phyloP scores from a whole-genome alignment of 2,113 vertebrate species.

The Natator depressus region DNA sequence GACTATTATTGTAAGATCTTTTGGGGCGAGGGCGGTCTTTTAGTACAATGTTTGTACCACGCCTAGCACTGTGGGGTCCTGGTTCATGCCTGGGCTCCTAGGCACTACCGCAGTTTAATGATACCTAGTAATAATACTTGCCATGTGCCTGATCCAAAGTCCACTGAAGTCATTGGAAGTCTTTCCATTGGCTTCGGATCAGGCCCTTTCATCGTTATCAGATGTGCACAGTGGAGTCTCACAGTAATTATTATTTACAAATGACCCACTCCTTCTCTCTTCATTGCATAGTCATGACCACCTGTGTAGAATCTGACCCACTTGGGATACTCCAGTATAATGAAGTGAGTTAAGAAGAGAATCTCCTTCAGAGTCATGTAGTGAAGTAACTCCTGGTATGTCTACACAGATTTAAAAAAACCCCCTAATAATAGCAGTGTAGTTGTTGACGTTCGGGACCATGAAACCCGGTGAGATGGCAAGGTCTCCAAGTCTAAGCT shows the following conservation, averaged over 20 bases:
- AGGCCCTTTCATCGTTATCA: neutral
- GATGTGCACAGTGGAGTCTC: neutral
- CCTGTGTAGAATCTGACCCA: neutral
- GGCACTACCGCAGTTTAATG: too few relatives aligned
- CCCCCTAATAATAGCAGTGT: too few relatives aligned
- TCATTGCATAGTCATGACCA: neutral
- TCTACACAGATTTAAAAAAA: too few relatives aligned
- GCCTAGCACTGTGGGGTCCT: too few relatives aligned
- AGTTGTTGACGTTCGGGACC: too few relatives aligned
- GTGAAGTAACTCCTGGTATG: neutral
- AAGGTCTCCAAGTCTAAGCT: too few relatives aligned
- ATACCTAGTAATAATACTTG: too few relatives aligned
- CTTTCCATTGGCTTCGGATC: neutral
- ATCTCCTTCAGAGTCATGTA: neutral
- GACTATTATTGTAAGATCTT: neutral
- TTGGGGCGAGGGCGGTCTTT: too few relatives aligned
- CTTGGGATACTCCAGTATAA: neutral
- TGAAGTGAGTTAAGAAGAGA: neutral
- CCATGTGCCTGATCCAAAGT: neutral
- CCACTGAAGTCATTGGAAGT: accelerated
- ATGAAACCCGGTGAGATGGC: too few relatives aligned
- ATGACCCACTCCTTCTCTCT: neutral
- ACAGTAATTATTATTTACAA: slow-evolving; percentile 7
- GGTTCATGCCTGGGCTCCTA: too few relatives aligned
- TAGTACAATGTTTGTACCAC: too few relatives aligned